Percentiles rank a stretch among this genome's conserved stretches.
Evolutionary conservation across 2,113 vertebrate species (phyloP).

Genomic region (Anoura caudifer): DNA sequence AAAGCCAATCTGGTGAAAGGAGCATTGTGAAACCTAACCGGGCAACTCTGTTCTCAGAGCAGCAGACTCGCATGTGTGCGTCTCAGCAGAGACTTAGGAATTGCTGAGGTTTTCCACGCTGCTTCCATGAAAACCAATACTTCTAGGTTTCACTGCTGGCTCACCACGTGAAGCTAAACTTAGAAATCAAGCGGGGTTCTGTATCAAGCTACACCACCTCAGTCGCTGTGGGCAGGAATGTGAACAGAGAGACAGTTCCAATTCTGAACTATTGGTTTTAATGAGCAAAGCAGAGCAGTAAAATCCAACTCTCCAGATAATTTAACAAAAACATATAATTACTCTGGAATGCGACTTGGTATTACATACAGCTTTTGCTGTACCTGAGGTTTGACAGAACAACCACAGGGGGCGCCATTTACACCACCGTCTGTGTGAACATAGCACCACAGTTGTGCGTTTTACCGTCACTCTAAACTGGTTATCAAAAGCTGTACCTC

Average conservation of each 20-base stretch:
- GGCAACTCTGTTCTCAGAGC: neutral
- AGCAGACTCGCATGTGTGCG: neutral
- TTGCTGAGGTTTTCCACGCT: slow-evolving; percentile 58
- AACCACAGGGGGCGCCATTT: neutral
- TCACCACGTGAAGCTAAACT: slow-evolving; percentile 63
- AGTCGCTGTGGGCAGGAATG: slow-evolving; percentile 46
- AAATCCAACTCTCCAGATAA: slow-evolving; percentile 37
- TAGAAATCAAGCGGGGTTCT: slow-evolving; percentile 70
- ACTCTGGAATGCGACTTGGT: neutral
- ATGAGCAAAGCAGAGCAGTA: slow-evolving; percentile 19
- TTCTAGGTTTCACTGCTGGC: slow-evolving; percentile 63
- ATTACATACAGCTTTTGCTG: neutral
- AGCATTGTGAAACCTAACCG: neutral
- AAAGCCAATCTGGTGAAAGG: neutral
- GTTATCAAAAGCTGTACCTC: neutral
- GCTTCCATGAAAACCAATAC: slow-evolving; percentile 70
- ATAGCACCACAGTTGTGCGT: fast-evolving
- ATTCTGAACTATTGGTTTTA: neutral
- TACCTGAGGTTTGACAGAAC: neutral
- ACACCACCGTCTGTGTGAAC: neutral
- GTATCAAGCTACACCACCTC: neutral
- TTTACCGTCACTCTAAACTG: neutral
- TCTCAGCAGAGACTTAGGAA: neutral
- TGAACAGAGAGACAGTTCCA: slow-evolving; percentile 3
- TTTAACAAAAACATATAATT: neutral